Conservation (phyloP, 2,797 vertebrate species). For the Mormyrus hasselquistii region DNA sequence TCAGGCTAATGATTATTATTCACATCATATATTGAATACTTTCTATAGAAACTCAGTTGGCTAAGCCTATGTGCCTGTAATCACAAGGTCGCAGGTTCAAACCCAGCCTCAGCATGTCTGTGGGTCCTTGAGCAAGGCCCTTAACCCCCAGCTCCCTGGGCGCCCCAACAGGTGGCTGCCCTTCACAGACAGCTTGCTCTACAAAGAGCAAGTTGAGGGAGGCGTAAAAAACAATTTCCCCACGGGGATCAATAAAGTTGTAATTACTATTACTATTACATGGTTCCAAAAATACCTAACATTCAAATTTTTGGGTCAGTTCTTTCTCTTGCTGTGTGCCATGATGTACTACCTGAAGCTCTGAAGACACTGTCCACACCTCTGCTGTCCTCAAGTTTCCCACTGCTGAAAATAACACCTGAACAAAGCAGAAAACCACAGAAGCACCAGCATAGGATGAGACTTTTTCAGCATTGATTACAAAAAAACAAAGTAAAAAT, state of each 20-base stretch:
- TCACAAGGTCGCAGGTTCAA: no score
- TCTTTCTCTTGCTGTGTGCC: slow-evolving; percentile 54
- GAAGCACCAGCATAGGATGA: not conserved
- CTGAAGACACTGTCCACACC: slow-evolving; percentile 33
- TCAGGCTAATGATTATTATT: not conserved
- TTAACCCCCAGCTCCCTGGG: no score
- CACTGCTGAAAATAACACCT: not conserved
- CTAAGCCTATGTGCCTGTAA: no score
- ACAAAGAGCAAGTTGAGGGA: no score
- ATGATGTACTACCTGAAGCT: slow-evolving; percentile 59
- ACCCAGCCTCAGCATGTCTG: no score
- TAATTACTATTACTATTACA: no score
- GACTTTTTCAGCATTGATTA: not conserved
- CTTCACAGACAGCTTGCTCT: no score
- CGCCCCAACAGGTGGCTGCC: no score
- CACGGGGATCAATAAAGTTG: no score
- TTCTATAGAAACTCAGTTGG: not conserved
- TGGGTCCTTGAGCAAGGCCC: no score
- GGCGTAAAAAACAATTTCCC: no score
- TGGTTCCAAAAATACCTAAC: not conserved
- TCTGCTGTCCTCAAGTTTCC: not conserved
- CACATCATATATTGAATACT: not conserved
- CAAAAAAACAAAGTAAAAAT: not conserved
- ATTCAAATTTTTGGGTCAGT: slow-evolving; percentile 39
- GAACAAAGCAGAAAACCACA: not conserved